A percentile compares a stretch with the other conserved stretches of the same genome.
Evolutionary conservation across 2,888 invertebrate genomes (phyloP).

Genomic region (Perizoma flavofasciatum): DNA sequence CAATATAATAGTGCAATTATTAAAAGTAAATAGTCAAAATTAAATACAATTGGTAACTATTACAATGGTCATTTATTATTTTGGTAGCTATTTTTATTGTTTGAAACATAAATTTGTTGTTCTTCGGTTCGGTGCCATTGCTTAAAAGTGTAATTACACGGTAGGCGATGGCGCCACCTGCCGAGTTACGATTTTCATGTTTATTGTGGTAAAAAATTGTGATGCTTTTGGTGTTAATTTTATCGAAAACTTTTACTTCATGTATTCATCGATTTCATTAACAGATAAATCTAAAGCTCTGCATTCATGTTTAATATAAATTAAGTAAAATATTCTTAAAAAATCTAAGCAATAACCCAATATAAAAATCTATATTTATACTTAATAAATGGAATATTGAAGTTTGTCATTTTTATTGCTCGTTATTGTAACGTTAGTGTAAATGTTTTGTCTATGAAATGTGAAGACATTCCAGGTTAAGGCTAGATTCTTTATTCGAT

Average conservation of each 20-base stretch:
- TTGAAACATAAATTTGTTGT: slow-evolving; percentile 11
- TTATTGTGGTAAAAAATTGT: slow-evolving; percentile 6
- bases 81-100: slow-evolving; percentile 18
- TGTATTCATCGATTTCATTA: slow-evolving; percentile 14
- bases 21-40: slow-evolving; percentile 26
- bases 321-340: slow-evolving; percentile 6
- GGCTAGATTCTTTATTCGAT: slow-evolving; percentile 41
- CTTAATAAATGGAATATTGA: slow-evolving; percentile 6
- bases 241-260: slow-evolving; percentile 6
- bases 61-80: slow-evolving; percentile 12
- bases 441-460: slow-evolving; percentile 17
- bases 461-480: slow-evolving; percentile 46
- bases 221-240: slow-evolving; percentile 10
- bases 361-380: slow-evolving; percentile 16
- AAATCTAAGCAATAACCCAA: slow-evolving; percentile 20
- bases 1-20: slow-evolving; percentile 38
- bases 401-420: slow-evolving; percentile 27
- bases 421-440: slow-evolving; percentile 22
- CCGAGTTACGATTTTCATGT: slow-evolving; percentile 20
- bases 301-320: slow-evolving; percentile 10
- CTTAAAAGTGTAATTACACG: neutral
- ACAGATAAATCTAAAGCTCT: slow-evolving; percentile 5
- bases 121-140: slow-evolving; percentile 29
- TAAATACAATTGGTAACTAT: slow-evolving; percentile 29
- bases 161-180: slow-evolving; percentile 9